A percentile compares a stretch with the other conserved stretches of the same genome.
Evolutionary conservation across 2,797 vertebrate genomes (phyloP).

Genomic region (Bradypodion pumilum): DNA sequence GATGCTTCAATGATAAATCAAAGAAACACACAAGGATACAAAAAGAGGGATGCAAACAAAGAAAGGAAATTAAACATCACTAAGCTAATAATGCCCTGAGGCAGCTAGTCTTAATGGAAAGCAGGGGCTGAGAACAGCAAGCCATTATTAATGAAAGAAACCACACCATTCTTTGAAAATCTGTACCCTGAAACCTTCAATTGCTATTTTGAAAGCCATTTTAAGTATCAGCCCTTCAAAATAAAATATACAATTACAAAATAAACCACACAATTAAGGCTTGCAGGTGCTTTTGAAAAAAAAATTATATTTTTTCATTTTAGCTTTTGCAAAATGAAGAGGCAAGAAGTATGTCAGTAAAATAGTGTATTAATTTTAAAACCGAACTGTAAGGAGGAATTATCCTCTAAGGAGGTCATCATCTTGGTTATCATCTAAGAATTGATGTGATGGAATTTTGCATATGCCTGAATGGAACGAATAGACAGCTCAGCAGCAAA

Average conservation of each 20-base stretch:
- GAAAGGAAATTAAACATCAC: background rate
- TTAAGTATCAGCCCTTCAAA: background rate
- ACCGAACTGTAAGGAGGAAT: background rate
- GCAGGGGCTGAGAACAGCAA: background rate
- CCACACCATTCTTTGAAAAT: constrained; percentile 4
- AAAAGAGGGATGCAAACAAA: background rate
- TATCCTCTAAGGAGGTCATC: background rate
- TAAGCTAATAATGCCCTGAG: background rate
- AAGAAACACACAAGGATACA: background rate
- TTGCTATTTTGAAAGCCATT: background rate
- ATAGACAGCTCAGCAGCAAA: background rate
- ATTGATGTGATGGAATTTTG: background rate
- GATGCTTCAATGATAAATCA: background rate
- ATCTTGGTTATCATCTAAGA: background rate
- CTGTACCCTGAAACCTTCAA: constrained; percentile 5
- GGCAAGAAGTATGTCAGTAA: background rate
- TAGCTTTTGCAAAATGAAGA: constrained; percentile 30
- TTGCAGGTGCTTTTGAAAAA: background rate
- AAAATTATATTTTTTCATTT: background rate
- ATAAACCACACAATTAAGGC: background rate
- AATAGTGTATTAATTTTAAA: background rate
- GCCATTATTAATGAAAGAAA: background rate
- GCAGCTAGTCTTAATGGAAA: background rate
- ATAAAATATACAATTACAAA: background rate
- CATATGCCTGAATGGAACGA: background rate